These are phyloP conservation scores for Morpho helenor DNA, from an alignment of 2,888 invertebrate species.

Conservation along the genomic window DNA sequence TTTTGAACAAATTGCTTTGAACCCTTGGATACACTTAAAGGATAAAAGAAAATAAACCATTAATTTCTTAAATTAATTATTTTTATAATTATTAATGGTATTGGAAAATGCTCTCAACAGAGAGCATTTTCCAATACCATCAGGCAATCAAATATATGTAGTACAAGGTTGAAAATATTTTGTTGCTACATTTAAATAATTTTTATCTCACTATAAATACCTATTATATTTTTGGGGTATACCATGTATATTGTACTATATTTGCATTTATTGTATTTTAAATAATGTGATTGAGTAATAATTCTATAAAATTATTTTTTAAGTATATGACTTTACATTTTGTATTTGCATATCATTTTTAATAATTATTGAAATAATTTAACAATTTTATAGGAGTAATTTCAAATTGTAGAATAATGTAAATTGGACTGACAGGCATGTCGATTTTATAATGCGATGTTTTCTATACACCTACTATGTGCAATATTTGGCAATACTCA, in stretches of 20 bases:
- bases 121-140: slow-evolving; percentile 4
- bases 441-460: slow-evolving; percentile 27
- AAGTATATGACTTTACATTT: slow-evolving; percentile 15
- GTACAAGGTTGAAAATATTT: neutral
- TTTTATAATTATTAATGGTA: too few relatives aligned
- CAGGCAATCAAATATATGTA: neutral
- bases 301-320: neutral
- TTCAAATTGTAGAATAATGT: slow-evolving; percentile 31
- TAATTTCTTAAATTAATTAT: neutral
- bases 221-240: neutral
- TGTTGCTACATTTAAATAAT: slow-evolving; percentile 1
- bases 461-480: slow-evolving; percentile 43
- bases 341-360: slow-evolving; percentile 35
- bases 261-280: slow-evolving; percentile 11
- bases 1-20: neutral
- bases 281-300: slow-evolving; percentile 9
- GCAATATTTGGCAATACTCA: slow-evolving; percentile 78
- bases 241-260: neutral
- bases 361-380: slow-evolving; percentile 16
- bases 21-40: neutral
- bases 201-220: slow-evolving; percentile 2
- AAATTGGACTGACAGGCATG: slow-evolving; percentile 32
- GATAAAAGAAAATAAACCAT: neutral
- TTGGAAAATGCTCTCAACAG: too few relatives aligned
- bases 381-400: slow-evolving; percentile 22